These are phyloP conservation scores for Oxyura jamaicensis DNA, from an alignment of 2,113 vertebrate species.

Conservation along the genomic window DNA sequence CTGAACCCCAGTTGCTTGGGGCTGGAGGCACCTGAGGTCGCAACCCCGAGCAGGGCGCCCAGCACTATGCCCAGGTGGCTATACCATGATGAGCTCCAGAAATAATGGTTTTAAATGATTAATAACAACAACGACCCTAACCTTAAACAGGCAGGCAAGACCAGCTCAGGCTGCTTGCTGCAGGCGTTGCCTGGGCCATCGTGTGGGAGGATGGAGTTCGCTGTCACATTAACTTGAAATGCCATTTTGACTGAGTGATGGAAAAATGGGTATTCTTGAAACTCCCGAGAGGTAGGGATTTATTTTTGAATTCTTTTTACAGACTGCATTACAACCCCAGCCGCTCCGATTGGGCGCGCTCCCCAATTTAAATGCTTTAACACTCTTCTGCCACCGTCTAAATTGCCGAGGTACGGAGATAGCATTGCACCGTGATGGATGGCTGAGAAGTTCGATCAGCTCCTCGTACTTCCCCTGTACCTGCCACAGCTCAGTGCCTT, in stretches of 20 bases:
- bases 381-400: rapidly evolving
- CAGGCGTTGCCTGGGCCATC: too few relatives aligned
- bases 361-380: too few relatives aligned
- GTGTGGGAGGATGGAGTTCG: neutral
- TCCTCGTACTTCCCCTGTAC: neutral
- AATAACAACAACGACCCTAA: neutral
- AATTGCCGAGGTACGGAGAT: neutral
- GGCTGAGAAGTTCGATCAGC: neutral
- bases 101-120: neutral
- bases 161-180: neutral
- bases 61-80: neutral
- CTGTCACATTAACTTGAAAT: neutral
- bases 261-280: neutral
- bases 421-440: neutral
- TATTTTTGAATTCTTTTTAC: neutral
- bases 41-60: neutral
- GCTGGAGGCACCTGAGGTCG: neutral
- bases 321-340: neutral
- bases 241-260: neutral
- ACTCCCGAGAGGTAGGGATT: neutral
- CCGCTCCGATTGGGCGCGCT: neutral
- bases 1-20: neutral
- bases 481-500: constrained; percentile 3
- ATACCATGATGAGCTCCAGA: neutral
- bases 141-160: neutral